These are phyloP conservation scores for Pinctada fucata DNA, from an alignment of 2,888 invertebrate species.

Conservation along the genomic window DNA sequence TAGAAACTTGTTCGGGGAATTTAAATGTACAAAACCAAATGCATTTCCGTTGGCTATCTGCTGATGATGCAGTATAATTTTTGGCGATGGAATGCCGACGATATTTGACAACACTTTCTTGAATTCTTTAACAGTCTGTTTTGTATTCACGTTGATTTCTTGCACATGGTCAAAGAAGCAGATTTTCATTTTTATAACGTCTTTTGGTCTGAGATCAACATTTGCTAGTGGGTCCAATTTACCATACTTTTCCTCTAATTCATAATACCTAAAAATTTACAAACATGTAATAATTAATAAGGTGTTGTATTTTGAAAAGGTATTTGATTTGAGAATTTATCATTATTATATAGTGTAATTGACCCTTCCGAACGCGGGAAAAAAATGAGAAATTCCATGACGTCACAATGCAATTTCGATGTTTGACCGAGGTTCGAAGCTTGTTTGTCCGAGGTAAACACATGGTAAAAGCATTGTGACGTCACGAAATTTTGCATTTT, in stretches of 20 bases:
- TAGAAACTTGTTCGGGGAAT: conserved; percentile 85
- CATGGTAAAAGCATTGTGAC: too few relatives aligned
- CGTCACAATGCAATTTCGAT: too few relatives aligned
- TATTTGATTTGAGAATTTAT: neutral
- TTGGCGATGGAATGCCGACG: conserved; percentile 86
- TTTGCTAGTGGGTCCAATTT: conserved; percentile 93
- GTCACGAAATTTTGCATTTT: too few relatives aligned
- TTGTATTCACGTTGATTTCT: conserved; percentile 82
- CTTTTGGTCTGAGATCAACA: conserved; percentile 83
- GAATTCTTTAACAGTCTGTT: conserved; percentile 84
- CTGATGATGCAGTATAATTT: conserved; percentile 86
- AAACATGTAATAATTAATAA: conserved; percentile 4
- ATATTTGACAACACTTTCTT: conserved; percentile 70
- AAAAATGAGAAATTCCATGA: too few relatives aligned
- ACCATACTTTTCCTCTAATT: conserved; percentile 90
- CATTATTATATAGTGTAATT: too few relatives aligned
- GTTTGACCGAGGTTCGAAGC: too few relatives aligned
- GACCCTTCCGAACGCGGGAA: too few relatives aligned
- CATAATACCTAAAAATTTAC: conserved; percentile 83
- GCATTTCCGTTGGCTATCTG: neutral
- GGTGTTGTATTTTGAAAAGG: neutral
- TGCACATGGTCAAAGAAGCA: conserved; percentile 82
- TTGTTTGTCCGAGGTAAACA: too few relatives aligned
- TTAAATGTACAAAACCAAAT: neutral
- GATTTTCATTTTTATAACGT: conserved; percentile 83